A percentile compares a stretch with the other conserved stretches of the same genome.
phyloP scores from a whole-genome alignment of 2,797 vertebrate genomes.

The Rhodeus uyekii region DNA sequence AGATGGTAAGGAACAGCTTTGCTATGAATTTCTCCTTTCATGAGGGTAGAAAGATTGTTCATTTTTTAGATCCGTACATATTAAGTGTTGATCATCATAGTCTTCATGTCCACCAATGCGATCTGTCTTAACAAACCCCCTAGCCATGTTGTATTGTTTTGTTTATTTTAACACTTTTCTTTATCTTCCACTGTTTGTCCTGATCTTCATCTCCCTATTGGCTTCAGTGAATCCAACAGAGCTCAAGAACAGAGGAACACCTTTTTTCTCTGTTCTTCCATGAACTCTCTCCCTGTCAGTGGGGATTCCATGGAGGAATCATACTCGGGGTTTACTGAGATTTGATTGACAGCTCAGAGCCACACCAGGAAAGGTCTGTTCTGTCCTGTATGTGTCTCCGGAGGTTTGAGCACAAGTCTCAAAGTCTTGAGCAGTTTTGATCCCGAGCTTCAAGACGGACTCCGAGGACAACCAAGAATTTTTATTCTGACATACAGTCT shows the following conservation, averaged over 20 bases:
- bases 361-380: conserved; percentile 26
- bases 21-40: background rate
- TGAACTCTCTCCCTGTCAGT: conserved; percentile 23
- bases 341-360: conserved; percentile 46
- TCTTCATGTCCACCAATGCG: background rate
- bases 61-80: too few species aligned
- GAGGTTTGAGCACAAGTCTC: conserved; percentile 30
- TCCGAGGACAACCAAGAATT: conserved; percentile 4
- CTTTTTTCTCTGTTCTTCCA: conserved; percentile 27
- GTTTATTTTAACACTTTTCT: conserved; percentile 1
- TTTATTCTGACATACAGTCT: conserved; percentile 18
- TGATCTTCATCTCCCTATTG: conserved; percentile 12
- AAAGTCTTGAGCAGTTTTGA: conserved; percentile 32
- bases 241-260: conserved; percentile 9
- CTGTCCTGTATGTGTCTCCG: conserved; percentile 27
- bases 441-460: background rate
- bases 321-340: conserved; percentile 18
- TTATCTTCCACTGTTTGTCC: conserved; percentile 8
- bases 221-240: conserved; percentile 12
- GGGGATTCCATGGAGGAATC: conserved; percentile 36
- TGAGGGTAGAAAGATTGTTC: too few species aligned
- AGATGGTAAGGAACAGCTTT: background rate
- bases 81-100: background rate
- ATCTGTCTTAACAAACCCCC: background rate
- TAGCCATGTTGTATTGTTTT: background rate